Evolutionary conservation across 2,888 invertebrate genomes (phyloP).

Genomic region (Trachelus tabidus): DNA sequence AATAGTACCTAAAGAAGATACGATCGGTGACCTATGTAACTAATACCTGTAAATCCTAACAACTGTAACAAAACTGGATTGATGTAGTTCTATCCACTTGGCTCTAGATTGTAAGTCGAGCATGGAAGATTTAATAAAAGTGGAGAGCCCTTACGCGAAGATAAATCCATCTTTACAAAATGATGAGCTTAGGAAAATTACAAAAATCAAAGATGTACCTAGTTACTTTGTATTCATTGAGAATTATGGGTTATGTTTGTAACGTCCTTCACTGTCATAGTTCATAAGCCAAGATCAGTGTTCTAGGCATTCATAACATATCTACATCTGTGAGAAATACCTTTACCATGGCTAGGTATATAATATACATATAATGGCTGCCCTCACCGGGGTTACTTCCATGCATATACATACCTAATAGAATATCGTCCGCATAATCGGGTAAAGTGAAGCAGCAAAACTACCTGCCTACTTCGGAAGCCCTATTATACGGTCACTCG

Average conservation of each 20-base stretch:
- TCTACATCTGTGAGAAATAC: background rate
- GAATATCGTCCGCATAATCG: conserved; percentile 57
- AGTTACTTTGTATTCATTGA: background rate
- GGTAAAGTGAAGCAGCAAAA: conserved; percentile 66
- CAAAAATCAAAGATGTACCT: background rate
- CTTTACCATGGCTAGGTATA: background rate
- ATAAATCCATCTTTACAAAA: background rate
- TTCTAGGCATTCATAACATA: background rate
- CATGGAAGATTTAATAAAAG: background rate
- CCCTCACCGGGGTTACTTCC: background rate
- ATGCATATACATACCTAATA: conserved; percentile 41
- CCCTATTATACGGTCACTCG: conserved; percentile 43
- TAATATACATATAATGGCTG: background rate
- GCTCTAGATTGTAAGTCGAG: background rate
- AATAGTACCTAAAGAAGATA: background rate
- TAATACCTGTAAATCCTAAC: background rate
- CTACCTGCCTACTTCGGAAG: conserved; percentile 57
- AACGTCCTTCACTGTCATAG: background rate
- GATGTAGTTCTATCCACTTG: background rate
- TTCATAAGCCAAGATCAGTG: background rate
- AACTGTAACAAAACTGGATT: background rate
- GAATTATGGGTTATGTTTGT: background rate
- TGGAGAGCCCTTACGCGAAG: background rate
- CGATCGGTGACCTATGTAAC: background rate
- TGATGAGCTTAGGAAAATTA: background rate